Evolutionary conservation across 2,888 invertebrate species (phyloP).

Genomic region (Cryptocheilus praepositus): DNA sequence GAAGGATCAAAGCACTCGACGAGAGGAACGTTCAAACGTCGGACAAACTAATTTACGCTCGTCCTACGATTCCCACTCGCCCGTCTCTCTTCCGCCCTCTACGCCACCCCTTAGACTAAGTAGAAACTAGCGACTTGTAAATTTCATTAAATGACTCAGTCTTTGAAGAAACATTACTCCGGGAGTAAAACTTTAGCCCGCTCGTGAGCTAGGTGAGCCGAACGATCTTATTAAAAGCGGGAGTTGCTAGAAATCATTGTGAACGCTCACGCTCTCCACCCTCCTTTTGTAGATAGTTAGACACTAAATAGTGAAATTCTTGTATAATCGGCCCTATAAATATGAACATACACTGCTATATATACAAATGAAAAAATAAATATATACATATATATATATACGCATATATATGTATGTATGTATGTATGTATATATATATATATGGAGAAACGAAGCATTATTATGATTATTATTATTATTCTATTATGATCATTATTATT

Average conservation of each 20-base stretch:
- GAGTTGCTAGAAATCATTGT: slow-evolving; percentile 12
- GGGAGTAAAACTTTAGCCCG: slow-evolving; percentile 24
- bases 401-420: slow-evolving; percentile 64
- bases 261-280: slow-evolving; percentile 13
- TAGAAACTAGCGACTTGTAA: slow-evolving; percentile 53
- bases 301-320: slow-evolving; percentile 65
- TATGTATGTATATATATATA: slow-evolving; percentile 67
- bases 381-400: slow-evolving; percentile 50
- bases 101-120: slow-evolving; percentile 39
- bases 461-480: slow-evolving; percentile 32
- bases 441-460: slow-evolving; percentile 52
- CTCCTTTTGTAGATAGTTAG: slow-evolving; percentile 64
- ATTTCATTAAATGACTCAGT: slow-evolving; percentile 42
- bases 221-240: slow-evolving; percentile 32
- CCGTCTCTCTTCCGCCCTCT: slow-evolving; percentile 10
- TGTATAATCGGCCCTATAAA: slow-evolving; percentile 70
- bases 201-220: slow-evolving; percentile 14
- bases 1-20: slow-evolving; percentile 5
- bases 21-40: slow-evolving; percentile 11
- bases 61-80: slow-evolving; percentile 18
- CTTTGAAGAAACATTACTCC: slow-evolving; percentile 25
- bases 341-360: slow-evolving; percentile 63
- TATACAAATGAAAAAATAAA: slow-evolving; percentile 32
- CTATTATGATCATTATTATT: slow-evolving; percentile 65
- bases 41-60: slow-evolving; percentile 34